Base-by-base conservation (phyloP, 2,113 vertebrate genomes). In the Ia io region DNA sequence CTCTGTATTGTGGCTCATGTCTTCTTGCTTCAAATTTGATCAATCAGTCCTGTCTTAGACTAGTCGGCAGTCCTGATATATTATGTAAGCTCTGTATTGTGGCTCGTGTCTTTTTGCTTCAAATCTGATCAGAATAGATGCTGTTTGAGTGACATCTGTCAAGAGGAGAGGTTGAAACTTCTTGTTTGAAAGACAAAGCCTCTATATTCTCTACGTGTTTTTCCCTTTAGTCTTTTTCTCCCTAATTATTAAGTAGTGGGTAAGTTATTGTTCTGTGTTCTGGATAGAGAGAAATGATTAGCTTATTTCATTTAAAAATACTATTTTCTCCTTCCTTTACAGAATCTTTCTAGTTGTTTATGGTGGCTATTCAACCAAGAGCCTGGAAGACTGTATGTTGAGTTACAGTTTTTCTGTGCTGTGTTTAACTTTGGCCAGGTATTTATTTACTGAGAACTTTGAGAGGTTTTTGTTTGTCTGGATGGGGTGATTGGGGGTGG, bases 351-450 rank as follows among this genome's bases (percentile, higher is more conserved):
- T 88, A 99, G 99, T 97, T 99, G 99, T 95, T 98, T 99, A 90
- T 99, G 99, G 99, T 98, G 99, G 99, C 98, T 99, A 44, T 99
- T 99, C 95, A 99, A 99, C 95, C 98, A 95, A 11, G 98, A 98
- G 91, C 99, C 99, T 80, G 99, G 99, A 49, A 98, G 98, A 91
- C 99, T 99, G 0, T 99, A 99, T 95, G 98, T 99, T 96, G 99
- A 99, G 95, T 96, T 99, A 97, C 99, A 99, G 97, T 99, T 99
- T 98, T 99, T 99, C 98, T 99, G 99, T 97, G 99, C 99, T 35
- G 98, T 99, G 37, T 98, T 99, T 97, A 99, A 99, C 98, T 99
- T 99, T 97, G 99, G 99, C 92, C 99, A 99, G 99, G 99, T 99
- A 98, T 53, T 96, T 97, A 76, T 6, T 96, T 53, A n/a, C 47